These are phyloP conservation scores for Loripinus fragilis DNA, from an alignment of 2,888 invertebrate genomes.

Conservation along the genomic window DNA sequence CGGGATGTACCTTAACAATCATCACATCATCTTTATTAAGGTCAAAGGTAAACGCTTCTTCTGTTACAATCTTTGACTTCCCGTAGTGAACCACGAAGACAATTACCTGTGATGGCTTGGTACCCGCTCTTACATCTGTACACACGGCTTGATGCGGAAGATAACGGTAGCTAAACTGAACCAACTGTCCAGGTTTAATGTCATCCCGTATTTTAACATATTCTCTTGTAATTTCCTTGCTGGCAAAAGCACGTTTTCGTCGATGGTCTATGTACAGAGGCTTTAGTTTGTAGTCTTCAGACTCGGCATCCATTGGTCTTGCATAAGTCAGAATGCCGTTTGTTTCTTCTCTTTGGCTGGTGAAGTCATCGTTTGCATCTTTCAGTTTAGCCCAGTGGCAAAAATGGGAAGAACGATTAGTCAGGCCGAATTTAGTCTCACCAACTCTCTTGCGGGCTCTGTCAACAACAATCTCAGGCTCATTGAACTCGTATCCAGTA, in stretches of 20 bases:
- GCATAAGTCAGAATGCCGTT: neutral
- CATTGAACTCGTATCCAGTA: slow-evolving; percentile 7
- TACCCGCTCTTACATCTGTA: slow-evolving; percentile 24
- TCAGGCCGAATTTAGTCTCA: slow-evolving; percentile 37
- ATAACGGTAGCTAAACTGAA: slow-evolving; percentile 16
- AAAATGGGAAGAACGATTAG: slow-evolving; percentile 44
- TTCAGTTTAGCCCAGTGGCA: slow-evolving; percentile 51
- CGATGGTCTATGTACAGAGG: slow-evolving; percentile 33
- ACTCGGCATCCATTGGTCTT: slow-evolving; percentile 1
- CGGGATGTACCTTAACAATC: slow-evolving; percentile 34
- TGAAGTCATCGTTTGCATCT: neutral
- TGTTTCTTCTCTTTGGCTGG: neutral
- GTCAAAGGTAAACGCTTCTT: slow-evolving; percentile 37
- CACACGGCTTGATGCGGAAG: slow-evolving; percentile 31
- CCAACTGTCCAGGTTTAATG: slow-evolving; percentile 26
- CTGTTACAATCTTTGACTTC: slow-evolving; percentile 5
- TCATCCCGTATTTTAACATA: slow-evolving; percentile 36
- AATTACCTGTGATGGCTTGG: slow-evolving; percentile 4
- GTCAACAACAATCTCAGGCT: slow-evolving; percentile 34
- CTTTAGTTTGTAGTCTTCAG: neutral
- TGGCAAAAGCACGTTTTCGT: slow-evolving; percentile 23
- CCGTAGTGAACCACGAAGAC: slow-evolving; percentile 35
- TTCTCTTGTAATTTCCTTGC: slow-evolving; percentile 7
- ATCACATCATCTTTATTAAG: slow-evolving; percentile 33
- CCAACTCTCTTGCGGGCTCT: slow-evolving; percentile 42